phyloP scores from a whole-genome alignment of 1,140 invertebrate species.

The Argopecten irradians region DNA sequence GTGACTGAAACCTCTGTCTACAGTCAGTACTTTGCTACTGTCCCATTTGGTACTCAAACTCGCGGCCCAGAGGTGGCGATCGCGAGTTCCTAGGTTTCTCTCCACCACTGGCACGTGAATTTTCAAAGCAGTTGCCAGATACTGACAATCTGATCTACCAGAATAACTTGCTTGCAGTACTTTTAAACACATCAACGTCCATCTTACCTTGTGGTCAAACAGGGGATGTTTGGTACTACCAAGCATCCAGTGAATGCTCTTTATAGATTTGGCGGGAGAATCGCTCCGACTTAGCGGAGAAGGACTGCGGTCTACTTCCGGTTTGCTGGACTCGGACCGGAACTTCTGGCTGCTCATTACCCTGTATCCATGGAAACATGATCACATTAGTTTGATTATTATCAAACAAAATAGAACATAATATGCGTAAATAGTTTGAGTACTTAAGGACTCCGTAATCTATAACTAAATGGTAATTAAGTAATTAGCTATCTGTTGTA shows the following conservation, averaged over 20 bases:
- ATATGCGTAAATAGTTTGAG: too few relatives aligned
- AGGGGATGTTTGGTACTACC: slow-evolving; percentile 58
- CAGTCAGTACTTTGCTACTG: too few relatives aligned
- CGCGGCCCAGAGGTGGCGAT: too few relatives aligned
- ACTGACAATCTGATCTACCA: not conserved
- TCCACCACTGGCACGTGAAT: not conserved
- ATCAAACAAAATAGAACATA: too few relatives aligned
- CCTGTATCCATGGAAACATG: not conserved
- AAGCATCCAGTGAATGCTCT: slow-evolving; percentile 67
- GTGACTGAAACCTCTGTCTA: too few relatives aligned
- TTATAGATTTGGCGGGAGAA: slow-evolving; percentile 65
- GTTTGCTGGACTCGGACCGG: slow-evolving; percentile 28
- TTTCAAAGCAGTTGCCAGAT: not conserved
- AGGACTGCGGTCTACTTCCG: slow-evolving; percentile 54
- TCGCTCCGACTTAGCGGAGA: slow-evolving; percentile 61
- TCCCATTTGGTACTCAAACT: too few relatives aligned
- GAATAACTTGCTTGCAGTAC: not conserved
- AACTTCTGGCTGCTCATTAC: not conserved
- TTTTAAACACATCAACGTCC: not conserved
- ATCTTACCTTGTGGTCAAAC: slow-evolving; percentile 60
- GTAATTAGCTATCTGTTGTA: too few relatives aligned
- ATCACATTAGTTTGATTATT: too few relatives aligned
- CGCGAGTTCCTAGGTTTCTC: too few relatives aligned
- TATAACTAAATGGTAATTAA: too few relatives aligned
- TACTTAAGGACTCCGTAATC: too few relatives aligned